Percentiles rank a stretch among this genome's conserved stretches.
phyloP scores from a whole-genome alignment of 2,888 invertebrate genomes.

The Drosophila pseudotalamancana region DNA sequence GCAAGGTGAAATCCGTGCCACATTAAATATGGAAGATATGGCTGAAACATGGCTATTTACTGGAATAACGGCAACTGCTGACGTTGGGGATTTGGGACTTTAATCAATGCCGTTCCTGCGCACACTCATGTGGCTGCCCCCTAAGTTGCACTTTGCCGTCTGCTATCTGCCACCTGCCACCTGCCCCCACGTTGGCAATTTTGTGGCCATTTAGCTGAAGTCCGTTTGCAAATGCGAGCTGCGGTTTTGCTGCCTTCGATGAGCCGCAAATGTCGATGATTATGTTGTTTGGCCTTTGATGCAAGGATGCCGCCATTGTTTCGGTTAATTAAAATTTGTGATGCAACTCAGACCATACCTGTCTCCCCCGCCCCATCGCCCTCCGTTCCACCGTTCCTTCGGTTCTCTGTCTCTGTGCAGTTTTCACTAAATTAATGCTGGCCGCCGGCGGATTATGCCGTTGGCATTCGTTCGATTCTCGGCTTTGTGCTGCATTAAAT shows the following conservation, averaged over 20 bases:
- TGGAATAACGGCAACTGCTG: not conserved
- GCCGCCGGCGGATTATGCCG: constrained; percentile 44
- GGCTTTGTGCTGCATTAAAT: constrained; percentile 68
- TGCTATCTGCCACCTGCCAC: not conserved
- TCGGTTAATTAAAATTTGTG: constrained; percentile 79
- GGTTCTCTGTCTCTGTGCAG: constrained; percentile 14
- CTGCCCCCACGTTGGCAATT: constrained; percentile 45
- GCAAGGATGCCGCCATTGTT: constrained; percentile 67
- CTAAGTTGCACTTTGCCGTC: constrained; percentile 1
- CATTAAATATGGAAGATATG: not conserved
- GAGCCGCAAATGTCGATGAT: constrained; percentile 40
- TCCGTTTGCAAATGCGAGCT: constrained; percentile 31
- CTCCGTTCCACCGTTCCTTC: too few species aligned
- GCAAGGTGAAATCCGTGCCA: constrained; percentile 2
- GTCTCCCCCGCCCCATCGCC: not conserved
- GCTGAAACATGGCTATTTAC: not conserved
- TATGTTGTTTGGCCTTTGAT: constrained; percentile 65
- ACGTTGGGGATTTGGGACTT: not conserved
- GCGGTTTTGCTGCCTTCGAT: constrained; percentile 26
- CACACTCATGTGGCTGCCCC: constrained; percentile 10
- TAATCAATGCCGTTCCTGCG: constrained; percentile 18
- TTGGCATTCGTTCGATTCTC: constrained; percentile 19
- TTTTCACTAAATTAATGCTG: constrained; percentile 65
- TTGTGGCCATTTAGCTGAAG: constrained; percentile 66
- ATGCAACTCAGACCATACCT: constrained; percentile 31